phyloP scores from a whole-genome alignment of 2,797 vertebrate genomes.

The Girardinus metallicus region DNA sequence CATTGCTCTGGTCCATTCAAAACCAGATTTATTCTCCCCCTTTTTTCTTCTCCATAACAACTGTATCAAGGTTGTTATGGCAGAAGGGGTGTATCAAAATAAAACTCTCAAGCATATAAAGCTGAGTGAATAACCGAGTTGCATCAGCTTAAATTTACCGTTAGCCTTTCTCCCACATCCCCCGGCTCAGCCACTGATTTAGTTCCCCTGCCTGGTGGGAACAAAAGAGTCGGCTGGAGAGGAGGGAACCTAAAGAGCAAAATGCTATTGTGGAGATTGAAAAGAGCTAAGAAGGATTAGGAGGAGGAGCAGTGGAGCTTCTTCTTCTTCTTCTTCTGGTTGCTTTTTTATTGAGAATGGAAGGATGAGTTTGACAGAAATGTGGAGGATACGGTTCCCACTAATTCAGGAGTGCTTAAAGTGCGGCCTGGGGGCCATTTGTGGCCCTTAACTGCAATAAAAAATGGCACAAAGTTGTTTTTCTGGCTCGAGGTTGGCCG shows the following conservation, averaged over 20 bases:
- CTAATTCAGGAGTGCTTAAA: not conserved
- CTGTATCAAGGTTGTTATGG: too few species aligned
- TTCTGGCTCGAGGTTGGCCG: too few species aligned
- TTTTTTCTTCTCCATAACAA: not conserved
- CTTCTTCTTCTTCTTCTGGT: constrained; percentile 21
- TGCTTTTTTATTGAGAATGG: not conserved
- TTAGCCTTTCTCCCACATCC: constrained; percentile 15
- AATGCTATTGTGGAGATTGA: constrained; percentile 54
- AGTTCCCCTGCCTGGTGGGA: constrained; percentile 36
- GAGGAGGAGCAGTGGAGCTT: constrained; percentile 18
- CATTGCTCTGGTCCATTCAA: not conserved
- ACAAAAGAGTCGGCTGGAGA: constrained; percentile 63
- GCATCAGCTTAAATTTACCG: constrained; percentile 53
- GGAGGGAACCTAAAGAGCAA: constrained; percentile 36
- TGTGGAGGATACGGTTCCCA: not conserved
- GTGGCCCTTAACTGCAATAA: too few species aligned
- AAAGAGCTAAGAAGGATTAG: constrained; percentile 32
- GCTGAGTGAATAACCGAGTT: not conserved
- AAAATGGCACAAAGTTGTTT: too few species aligned
- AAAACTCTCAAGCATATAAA: constrained; percentile 10
- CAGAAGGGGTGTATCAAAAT: too few species aligned
- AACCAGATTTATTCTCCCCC: not conserved
- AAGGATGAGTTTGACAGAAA: not conserved
- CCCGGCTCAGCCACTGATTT: constrained; percentile 50
- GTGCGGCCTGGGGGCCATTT: too few species aligned